Percentiles rank a stretch among this genome's conserved stretches.
Conservation (phyloP, 2,797 vertebrate genomes). For the Gymnothorax reevesii region DNA sequence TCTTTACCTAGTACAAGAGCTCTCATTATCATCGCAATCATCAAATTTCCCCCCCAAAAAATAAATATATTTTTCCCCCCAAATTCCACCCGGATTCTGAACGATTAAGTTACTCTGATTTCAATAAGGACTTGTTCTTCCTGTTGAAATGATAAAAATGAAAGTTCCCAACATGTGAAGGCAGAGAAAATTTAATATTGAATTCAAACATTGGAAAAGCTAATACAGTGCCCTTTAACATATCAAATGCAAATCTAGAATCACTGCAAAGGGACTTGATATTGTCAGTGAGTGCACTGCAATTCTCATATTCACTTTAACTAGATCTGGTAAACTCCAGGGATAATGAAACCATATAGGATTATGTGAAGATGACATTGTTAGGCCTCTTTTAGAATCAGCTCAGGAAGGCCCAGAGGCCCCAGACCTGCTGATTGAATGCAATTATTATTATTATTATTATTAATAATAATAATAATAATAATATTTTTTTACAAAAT, state of each 20-base stretch:
- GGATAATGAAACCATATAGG: not conserved
- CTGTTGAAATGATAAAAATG: not conserved
- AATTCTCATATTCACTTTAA: not conserved
- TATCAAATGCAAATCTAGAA: not conserved
- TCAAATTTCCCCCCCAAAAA: not conserved
- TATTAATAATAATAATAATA: no score
- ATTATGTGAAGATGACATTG: not conserved
- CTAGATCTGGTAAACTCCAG: not conserved
- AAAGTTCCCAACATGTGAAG: not conserved
- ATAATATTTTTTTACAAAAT: no score
- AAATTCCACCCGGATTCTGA: not conserved
- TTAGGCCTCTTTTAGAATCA: not conserved
- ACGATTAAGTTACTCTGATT: not conserved
- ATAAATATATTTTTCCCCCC: not conserved
- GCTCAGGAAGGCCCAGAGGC: not conserved
- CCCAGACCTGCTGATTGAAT: not conserved
- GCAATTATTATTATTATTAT: not conserved
- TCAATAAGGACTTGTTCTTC: not conserved
- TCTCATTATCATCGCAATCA: not conserved
- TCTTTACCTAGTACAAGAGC: not conserved
- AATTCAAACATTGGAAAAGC: slow-evolving; percentile 14
- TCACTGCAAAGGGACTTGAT: not conserved
- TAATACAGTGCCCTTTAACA: not conserved
- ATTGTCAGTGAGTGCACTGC: not conserved
- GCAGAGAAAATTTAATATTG: not conserved